Percentiles rank a stretch among this genome's conserved stretches.
Evolutionary conservation across 2,113 vertebrate species (phyloP).

Genomic region (Apus apus): DNA sequence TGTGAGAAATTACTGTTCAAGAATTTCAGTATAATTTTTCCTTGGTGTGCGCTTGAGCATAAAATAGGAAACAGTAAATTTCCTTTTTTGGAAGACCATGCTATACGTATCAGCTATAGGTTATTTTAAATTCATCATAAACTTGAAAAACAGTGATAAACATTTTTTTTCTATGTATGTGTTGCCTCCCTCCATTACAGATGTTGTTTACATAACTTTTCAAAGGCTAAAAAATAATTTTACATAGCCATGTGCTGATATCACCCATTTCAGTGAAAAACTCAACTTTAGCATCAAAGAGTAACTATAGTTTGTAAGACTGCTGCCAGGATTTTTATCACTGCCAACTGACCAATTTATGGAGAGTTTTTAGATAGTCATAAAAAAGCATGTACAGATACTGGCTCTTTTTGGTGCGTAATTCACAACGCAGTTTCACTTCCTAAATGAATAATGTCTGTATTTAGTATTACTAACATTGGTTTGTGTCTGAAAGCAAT

Average conservation of each 20-base stretch:
- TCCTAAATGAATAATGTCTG: background rate
- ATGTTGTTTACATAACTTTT: background rate
- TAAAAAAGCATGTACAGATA: background rate
- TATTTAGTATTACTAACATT: conserved; percentile 10
- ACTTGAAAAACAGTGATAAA: background rate
- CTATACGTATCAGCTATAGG: background rate
- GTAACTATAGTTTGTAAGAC: background rate
- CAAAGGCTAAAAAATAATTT: background rate
- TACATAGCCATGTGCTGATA: background rate
- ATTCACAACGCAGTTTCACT: conserved; percentile 4
- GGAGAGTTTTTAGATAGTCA: background rate
- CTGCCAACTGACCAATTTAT: background rate
- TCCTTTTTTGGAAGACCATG: conserved; percentile 27
- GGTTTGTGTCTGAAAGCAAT: background rate
- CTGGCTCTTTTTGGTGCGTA: background rate
- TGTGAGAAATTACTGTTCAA: background rate
- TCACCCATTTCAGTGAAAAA: background rate
- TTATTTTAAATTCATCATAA: background rate
- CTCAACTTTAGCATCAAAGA: background rate
- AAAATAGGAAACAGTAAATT: conserved; percentile 45
- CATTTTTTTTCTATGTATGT: background rate
- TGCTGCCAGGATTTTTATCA: background rate
- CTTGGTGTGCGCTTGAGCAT: conserved; percentile 18
- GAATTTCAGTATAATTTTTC: conserved; percentile 22
- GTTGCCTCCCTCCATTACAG: background rate